Evolutionary conservation across 2,797 vertebrate species (phyloP).

Genomic region (Lateolabrax maculatus): DNA sequence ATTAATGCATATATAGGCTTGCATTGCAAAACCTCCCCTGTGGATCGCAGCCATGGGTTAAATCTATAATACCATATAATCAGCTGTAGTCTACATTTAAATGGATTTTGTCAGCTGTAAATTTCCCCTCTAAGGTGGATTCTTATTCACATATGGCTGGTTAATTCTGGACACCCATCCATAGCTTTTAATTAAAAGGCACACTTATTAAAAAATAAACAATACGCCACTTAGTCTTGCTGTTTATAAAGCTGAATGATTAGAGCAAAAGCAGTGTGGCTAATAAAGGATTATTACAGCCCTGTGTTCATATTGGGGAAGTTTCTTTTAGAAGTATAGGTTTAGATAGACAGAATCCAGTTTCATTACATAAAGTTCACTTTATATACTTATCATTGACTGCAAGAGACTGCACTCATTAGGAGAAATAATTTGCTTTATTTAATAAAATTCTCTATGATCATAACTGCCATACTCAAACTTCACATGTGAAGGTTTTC

Average conservation of each 20-base stretch:
- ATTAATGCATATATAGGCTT: constrained; percentile 27
- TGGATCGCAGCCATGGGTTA: constrained; percentile 16
- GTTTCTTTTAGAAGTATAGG: constrained; percentile 1
- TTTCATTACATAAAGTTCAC: background rate
- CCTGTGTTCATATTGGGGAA: background rate
- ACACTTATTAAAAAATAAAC: constrained; percentile 36
- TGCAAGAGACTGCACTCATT: constrained; percentile 2
- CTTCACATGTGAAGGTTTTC: constrained; percentile 34
- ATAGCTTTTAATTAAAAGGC: constrained; percentile 60
- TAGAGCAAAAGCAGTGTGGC: constrained; percentile 32
- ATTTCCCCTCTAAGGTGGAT: constrained; percentile 6
- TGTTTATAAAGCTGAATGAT: constrained; percentile 46
- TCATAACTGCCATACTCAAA: constrained; percentile 12
- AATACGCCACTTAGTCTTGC: constrained; percentile 22
- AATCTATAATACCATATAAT: constrained; percentile 41
- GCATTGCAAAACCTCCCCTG: background rate
- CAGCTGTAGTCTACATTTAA: constrained; percentile 6
- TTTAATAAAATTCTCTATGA: constrained; percentile 24
- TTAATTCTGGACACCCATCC: constrained; percentile 43
- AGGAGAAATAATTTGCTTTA: background rate
- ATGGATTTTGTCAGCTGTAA: constrained; percentile 16
- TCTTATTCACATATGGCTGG: constrained; percentile 16
- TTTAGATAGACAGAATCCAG: background rate
- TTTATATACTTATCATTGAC: background rate
- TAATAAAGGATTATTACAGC: constrained; percentile 54